phyloP scores from a whole-genome alignment of 2,113 vertebrate genomes.

The Motacilla alba region DNA sequence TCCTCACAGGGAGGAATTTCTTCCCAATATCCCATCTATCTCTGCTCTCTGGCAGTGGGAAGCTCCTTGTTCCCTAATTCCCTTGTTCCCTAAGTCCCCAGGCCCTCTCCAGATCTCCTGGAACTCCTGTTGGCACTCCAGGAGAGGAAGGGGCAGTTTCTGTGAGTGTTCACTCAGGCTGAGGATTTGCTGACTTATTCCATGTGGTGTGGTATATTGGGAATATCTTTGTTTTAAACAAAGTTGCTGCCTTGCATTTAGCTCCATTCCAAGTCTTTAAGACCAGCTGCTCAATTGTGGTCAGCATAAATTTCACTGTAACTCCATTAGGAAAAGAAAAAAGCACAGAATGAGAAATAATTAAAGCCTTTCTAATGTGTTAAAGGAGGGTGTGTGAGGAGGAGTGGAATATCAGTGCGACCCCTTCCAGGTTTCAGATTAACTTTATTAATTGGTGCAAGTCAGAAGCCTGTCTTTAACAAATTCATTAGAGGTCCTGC shows the following conservation, averaged over 20 bases:
- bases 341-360: neutral
- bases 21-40: neutral
- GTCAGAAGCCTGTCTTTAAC: neutral
- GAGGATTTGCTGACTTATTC: neutral
- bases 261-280: neutral
- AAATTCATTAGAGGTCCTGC: neutral
- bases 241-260: neutral
- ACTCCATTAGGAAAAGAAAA: neutral
- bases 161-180: fast-evolving
- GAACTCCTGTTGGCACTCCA: neutral
- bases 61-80: neutral
- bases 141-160: neutral
- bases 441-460: neutral
- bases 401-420: neutral
- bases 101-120: neutral
- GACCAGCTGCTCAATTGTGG: neutral
- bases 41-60: neutral
- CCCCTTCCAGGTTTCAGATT: neutral
- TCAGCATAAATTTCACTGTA: neutral
- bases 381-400: fast-evolving
- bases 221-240: neutral
- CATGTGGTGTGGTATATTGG: neutral
- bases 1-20: fast-evolving
- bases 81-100: neutral
- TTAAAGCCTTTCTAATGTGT: neutral